Percentiles rank a stretch among this genome's conserved stretches.
Evolutionary conservation across 2,888 invertebrate species (phyloP).

Genomic region (Thymelicus sylvestris): DNA sequence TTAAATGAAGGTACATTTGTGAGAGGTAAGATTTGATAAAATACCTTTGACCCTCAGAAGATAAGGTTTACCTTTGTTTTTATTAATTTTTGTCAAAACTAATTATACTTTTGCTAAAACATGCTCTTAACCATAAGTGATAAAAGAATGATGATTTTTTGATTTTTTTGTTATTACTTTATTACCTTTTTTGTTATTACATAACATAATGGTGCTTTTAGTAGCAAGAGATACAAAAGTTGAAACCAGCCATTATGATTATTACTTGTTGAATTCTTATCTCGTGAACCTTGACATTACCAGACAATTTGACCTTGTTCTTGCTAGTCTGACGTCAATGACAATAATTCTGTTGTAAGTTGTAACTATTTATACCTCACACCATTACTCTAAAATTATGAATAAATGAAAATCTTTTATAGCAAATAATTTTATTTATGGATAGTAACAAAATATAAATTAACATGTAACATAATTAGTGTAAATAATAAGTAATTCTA

Average conservation of each 20-base stretch:
- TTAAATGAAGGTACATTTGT: too few species aligned
- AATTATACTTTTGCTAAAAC: too few species aligned
- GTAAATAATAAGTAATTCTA: conserved; percentile 1
- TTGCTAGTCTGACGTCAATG: conserved; percentile 3
- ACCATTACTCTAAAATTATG: neutral
- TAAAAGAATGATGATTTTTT: too few species aligned
- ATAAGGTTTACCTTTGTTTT: too few species aligned
- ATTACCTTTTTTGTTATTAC: too few species aligned
- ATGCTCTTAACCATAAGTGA: too few species aligned
- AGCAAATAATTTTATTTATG: neutral
- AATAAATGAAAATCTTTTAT: neutral
- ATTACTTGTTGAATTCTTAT: neutral
- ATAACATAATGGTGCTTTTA: too few species aligned
- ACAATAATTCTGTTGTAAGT: neutral
- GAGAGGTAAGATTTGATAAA: too few species aligned
- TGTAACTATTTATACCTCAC: neutral
- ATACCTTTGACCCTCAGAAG: too few species aligned
- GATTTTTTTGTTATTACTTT: too few species aligned
- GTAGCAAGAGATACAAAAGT: neutral
- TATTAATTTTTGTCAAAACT: too few species aligned
- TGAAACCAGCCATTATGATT: neutral
- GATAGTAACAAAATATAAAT: neutral
- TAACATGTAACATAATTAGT: neutral
- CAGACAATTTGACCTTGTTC: conserved; percentile 10
- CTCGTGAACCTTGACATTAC: conserved; percentile 20